Evolutionary conservation across 1,140 invertebrate species (phyloP), one percentile per base, ranked within the genome.

Genomic region (Babylonia areolata): DNA sequence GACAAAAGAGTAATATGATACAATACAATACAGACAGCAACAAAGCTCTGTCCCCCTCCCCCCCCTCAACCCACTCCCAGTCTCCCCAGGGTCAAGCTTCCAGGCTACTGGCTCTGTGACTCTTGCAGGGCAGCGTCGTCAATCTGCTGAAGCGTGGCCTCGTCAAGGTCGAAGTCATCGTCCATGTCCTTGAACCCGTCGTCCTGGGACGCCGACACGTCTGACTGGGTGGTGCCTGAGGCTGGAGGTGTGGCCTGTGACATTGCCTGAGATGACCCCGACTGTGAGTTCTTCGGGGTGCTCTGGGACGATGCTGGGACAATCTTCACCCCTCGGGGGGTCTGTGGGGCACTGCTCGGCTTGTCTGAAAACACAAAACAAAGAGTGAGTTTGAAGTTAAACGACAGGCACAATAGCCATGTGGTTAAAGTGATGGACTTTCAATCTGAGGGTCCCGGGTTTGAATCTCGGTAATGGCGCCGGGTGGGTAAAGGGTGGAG

Each of bases 111-210:
- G 20, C 51, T 42, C 33, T 58, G 33, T 1, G 35, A n/a, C 31
- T 51, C 58, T 33, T 35, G 81, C 20, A 39, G 31, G 33, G 31
- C 35, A 12, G 81, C 33, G 3, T 82, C 81, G 39, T 82, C 81
- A n/a, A 82, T 39, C 33, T 69, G 20, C 37, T 40, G 75, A 37
- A 77, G 75, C 15, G 75, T 54, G 23, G 28, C 46, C 23, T 54
- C 51, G 51, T 81, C 79, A 54, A 46, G 20, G 17, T 84, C 69
- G 46, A 84, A 46, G 33, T 73, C 82, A 31, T 84, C 82, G 2
- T 75, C 64, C 42, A 80, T 80, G 40, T 31, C 42, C 46, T 80
- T 42, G 12, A 80, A 3, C 12, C 40, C 42, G 20, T 40, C 40
- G 1, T 23, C 42, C 33, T 80, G 40, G 15, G 78, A 80, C 23